These are phyloP conservation scores for Leptodirus hochenwartii DNA, from an alignment of 2,888 invertebrate species.

Conservation along the genomic window DNA sequence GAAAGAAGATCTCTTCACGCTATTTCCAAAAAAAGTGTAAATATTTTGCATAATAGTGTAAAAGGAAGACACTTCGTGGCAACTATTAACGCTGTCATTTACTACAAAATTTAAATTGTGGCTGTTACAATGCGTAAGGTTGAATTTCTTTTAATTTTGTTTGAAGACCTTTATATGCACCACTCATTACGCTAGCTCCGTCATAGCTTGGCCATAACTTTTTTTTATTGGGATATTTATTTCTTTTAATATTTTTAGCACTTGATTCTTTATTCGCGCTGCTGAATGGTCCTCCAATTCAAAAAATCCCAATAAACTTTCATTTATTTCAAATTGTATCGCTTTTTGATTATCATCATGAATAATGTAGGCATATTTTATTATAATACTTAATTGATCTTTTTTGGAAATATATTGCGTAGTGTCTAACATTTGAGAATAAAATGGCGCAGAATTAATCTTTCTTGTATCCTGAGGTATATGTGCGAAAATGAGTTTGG, in stretches of 20 bases:
- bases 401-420: slow-evolving; percentile 4
- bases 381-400: slow-evolving; percentile 7
- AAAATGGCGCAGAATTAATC: slow-evolving; percentile 4
- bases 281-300: slow-evolving; percentile 5
- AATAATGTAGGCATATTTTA: slow-evolving; percentile 5
- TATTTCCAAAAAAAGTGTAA: slow-evolving; percentile 3
- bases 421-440: slow-evolving; percentile 5
- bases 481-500: too few relatives aligned
- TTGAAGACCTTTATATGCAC: slow-evolving; percentile 5
- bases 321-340: slow-evolving; percentile 6
- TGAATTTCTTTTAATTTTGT: slow-evolving; percentile 4
- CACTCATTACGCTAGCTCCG: slow-evolving; percentile 4
- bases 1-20: slow-evolving; percentile 4
- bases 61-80: background rate
- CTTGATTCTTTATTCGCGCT: slow-evolving; percentile 5
- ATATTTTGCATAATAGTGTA: slow-evolving; percentile 1
- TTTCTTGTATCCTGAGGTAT: too few relatives aligned
- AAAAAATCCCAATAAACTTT: slow-evolving; percentile 7
- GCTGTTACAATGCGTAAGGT: too few relatives aligned
- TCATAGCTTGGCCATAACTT: slow-evolving; percentile 4
- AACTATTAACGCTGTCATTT: slow-evolving; percentile 1
- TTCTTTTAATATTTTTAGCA: slow-evolving; percentile 4
- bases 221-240: slow-evolving; percentile 5
- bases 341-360: slow-evolving; percentile 6
- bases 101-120: slow-evolving; percentile 1